phyloP scores from a whole-genome alignment of 1,140 invertebrate species.

The Oryctes rhinoceros region DNA sequence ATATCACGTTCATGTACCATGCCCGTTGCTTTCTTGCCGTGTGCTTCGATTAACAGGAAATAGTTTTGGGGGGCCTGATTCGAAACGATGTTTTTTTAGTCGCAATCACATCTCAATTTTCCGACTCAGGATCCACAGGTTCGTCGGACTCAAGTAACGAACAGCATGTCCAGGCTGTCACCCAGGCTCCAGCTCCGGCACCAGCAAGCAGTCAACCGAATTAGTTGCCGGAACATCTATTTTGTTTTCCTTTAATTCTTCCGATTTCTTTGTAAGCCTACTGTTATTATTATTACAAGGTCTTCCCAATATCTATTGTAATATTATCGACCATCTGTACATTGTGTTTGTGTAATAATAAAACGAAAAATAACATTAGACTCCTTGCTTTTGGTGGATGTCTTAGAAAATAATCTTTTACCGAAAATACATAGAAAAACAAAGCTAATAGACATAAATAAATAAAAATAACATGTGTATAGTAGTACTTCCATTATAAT shows the following conservation, averaged over 20 bases:
- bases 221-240: not conserved
- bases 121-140: slow-evolving; percentile 14
- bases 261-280: not conserved
- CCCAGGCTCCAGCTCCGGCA: not conserved
- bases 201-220: not conserved
- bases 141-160: not conserved
- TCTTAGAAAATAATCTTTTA: too few species aligned
- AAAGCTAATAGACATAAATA: too few species aligned
- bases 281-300: not conserved
- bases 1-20: too few species aligned
- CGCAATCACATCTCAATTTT: not conserved
- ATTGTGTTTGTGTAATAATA: too few species aligned
- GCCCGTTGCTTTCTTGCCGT: slow-evolving; percentile 25
- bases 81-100: not conserved
- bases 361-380: too few species aligned
- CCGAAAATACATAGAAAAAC: too few species aligned
- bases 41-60: slow-evolving; percentile 23
- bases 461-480: too few species aligned
- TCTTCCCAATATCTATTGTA: slow-evolving; percentile 15
- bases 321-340: not conserved
- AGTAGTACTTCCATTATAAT: too few species aligned
- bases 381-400: too few species aligned
- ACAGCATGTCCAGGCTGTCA: not conserved
- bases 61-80: not conserved
- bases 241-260: not conserved